Evolutionary conservation across 2,888 invertebrate species (phyloP).

Genomic region (Anthrax anthrax): DNA sequence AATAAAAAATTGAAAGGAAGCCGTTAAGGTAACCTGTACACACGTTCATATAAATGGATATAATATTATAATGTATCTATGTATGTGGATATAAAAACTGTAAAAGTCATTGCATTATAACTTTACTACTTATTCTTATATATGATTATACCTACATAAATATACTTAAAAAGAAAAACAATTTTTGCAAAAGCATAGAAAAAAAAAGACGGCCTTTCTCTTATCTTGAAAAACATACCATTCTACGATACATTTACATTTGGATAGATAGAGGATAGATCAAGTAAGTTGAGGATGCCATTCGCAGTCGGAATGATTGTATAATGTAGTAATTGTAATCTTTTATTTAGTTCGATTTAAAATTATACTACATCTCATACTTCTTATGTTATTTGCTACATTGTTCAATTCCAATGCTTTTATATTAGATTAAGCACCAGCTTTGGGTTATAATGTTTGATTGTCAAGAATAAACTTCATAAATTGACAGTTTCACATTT

Average conservation of each 20-base stretch:
- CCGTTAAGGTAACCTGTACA: neutral
- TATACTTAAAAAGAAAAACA: neutral
- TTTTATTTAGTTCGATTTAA: no score
- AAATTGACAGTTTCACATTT: slow-evolving; percentile 1
- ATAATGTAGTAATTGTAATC: no score
- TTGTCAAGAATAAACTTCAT: slow-evolving; percentile 7
- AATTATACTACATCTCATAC: no score
- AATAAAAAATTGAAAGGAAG: neutral
- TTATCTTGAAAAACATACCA: neutral
- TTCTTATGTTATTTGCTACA: no score
- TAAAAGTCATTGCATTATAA: neutral
- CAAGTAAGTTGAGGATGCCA: neutral
- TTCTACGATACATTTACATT: no score
- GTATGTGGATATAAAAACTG: no score
- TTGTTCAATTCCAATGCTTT: no score
- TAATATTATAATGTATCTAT: no score
- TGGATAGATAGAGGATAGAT: no score
- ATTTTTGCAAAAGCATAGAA: neutral
- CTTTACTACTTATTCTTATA: neutral
- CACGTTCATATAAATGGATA: no score
- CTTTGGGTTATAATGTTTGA: neutral
- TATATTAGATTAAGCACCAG: neutral
- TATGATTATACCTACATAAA: no score
- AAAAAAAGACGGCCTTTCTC: neutral
- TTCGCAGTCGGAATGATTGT: no score